A percentile compares a stretch with the other conserved stretches of the same genome.
phyloP scores from a whole-genome alignment of 1,140 invertebrate genomes.

The Diorhabda sublineata region DNA sequence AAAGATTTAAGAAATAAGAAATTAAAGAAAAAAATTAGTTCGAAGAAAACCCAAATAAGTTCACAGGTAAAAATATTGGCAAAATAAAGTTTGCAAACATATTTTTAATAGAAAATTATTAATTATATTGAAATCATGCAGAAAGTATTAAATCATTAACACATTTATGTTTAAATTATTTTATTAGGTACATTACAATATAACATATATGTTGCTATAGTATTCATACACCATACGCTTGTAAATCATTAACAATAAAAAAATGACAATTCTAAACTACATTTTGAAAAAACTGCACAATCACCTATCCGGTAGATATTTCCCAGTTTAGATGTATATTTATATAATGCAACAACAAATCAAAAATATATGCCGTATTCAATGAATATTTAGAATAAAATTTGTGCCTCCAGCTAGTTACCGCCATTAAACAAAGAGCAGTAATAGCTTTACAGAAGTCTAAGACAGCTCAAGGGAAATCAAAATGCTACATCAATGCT shows the following conservation, averaged over 20 bases:
- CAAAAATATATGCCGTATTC: conserved; percentile 21
- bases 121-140: no score
- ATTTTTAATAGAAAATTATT: no score
- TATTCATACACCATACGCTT: conserved; percentile 39
- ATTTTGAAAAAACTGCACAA: conserved; percentile 28
- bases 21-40: no score
- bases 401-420: conserved; percentile 27
- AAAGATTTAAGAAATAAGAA: no score
- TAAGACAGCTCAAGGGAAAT: conserved; percentile 9
- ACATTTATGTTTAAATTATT: conserved; percentile 15
- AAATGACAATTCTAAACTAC: conserved; percentile 38
- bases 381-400: conserved; percentile 23
- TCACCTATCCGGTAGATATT: conserved; percentile 13
- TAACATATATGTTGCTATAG: conserved; percentile 41
- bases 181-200: conserved; percentile 36
- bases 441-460: conserved; percentile 11
- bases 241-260: conserved; percentile 42
- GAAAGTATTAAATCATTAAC: no score
- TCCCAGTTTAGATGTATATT: conserved; percentile 13
- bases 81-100: no score
- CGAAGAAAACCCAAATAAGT: no score
- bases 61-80: no score
- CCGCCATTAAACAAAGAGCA: conserved; percentile 4
- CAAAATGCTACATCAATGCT: conserved; percentile 14
- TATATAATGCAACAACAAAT: conserved; percentile 16